A percentile compares a stretch with the other conserved stretches of the same genome.
These are phyloP conservation scores for Dryomyza anilis DNA, from an alignment of 2,888 invertebrate species.

Conservation along the genomic window DNA sequence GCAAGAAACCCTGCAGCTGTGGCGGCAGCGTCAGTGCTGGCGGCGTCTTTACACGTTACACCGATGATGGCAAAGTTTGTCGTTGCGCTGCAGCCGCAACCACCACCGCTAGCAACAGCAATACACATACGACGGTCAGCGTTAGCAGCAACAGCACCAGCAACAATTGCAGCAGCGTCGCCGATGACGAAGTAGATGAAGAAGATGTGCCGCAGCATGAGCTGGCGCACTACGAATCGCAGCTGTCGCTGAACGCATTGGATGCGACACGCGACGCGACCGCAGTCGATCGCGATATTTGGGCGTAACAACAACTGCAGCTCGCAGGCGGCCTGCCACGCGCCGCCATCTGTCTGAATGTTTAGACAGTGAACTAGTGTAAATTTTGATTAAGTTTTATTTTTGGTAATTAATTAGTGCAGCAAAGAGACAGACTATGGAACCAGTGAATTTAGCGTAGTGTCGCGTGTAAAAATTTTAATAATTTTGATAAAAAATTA, in stretches of 20 bases:
- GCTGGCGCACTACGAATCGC: constrained; percentile 55
- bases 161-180: constrained; percentile 48
- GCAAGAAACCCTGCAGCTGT: constrained; percentile 53
- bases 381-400: not conserved
- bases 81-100: constrained; percentile 27
- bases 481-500: constrained; percentile 30
- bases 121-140: not conserved
- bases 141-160: constrained; percentile 39
- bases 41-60: constrained; percentile 23
- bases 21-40: constrained; percentile 33
- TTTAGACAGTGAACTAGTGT: constrained; percentile 16
- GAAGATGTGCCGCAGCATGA: constrained; percentile 43
- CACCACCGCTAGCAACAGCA: not conserved
- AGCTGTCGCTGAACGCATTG: constrained; percentile 49
- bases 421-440: constrained; percentile 39
- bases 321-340: constrained; percentile 31
- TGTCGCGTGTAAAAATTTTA: constrained; percentile 16
- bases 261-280: constrained; percentile 41
- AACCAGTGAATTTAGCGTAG: constrained; percentile 52
- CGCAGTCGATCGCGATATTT: constrained; percentile 43
- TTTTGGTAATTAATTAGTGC: not conserved
- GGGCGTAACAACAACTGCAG: constrained; percentile 52
- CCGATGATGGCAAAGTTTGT: constrained; percentile 37
- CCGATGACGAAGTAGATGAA: constrained; percentile 50
- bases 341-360: constrained; percentile 40